Conservation (phyloP, 2,888 invertebrate species). For the Sericinus montela region DNA sequence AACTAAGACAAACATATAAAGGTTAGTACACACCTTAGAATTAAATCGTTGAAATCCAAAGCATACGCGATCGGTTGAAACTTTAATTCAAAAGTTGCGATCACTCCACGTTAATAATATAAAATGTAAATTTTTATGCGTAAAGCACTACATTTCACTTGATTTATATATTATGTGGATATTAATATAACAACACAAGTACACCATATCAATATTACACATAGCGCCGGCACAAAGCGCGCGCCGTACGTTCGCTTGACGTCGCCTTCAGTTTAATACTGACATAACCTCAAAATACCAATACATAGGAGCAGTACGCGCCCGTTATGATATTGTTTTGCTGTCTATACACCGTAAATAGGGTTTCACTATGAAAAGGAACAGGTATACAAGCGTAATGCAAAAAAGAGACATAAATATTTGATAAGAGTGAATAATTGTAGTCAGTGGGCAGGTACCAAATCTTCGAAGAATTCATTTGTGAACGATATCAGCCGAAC, state of each 20-base stretch:
- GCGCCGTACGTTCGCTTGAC: conserved; percentile 51
- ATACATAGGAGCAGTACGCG: conserved; percentile 47
- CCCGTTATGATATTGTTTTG: conserved; percentile 68
- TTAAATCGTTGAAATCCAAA: conserved; percentile 19
- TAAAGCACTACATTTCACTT: conserved; percentile 52
- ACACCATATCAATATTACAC: conserved; percentile 21
- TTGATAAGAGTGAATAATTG: conserved; percentile 40
- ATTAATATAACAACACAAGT: conserved; percentile 48
- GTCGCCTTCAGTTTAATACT: conserved; percentile 69
- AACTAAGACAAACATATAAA: background rate
- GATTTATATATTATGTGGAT: conserved; percentile 57
- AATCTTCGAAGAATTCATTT: conserved; percentile 18
- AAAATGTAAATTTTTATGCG: conserved; percentile 32
- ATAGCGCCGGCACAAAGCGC: too few species aligned
- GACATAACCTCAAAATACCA: conserved; percentile 74
- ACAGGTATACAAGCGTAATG: conserved; percentile 35
- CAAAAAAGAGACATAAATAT: conserved; percentile 40
- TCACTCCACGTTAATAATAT: conserved; percentile 35
- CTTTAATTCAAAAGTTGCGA: conserved; percentile 42
- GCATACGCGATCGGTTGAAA: conserved; percentile 21
- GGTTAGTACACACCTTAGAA: conserved; percentile 13
- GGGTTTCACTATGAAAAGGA: conserved; percentile 59
- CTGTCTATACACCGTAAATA: conserved; percentile 61
- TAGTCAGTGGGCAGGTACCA: conserved; percentile 4
- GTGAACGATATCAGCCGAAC: conserved; percentile 7